phyloP scores from a whole-genome alignment of 2,113 vertebrate species.

The Prolemur simus region DNA sequence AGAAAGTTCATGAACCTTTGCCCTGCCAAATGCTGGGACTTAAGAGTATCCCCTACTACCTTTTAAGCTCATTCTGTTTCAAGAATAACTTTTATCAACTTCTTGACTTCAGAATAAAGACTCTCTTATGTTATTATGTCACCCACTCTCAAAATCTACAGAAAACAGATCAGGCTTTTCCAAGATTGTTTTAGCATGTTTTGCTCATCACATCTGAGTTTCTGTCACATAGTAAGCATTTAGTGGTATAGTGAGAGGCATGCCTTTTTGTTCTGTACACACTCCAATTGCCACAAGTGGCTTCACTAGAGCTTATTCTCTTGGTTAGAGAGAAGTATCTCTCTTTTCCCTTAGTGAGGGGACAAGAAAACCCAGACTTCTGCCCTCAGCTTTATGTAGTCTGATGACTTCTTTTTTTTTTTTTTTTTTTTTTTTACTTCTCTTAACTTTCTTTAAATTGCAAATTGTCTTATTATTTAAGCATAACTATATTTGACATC shows the following conservation, averaged over 20 bases:
- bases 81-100: neutral
- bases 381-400: neutral
- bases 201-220: neutral
- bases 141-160: neutral
- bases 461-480: neutral
- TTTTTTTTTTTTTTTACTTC: neutral
- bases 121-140: neutral
- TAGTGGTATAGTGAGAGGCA: accelerated
- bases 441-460: neutral
- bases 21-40: neutral
- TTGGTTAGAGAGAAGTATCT: neutral
- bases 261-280: neutral
- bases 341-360: neutral
- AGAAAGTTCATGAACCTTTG: neutral
- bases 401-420: neutral
- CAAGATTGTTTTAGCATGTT: neutral
- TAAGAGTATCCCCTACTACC: neutral
- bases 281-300: accelerated
- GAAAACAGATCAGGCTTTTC: neutral
- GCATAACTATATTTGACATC: neutral
- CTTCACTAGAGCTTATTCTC: neutral
- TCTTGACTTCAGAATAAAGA: neutral
- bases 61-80: neutral
- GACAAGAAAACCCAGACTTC: neutral
- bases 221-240: neutral